These are phyloP conservation scores for Adoxophyes honmai DNA, from an alignment of 1,140 invertebrate genomes.

Conservation along the genomic window DNA sequence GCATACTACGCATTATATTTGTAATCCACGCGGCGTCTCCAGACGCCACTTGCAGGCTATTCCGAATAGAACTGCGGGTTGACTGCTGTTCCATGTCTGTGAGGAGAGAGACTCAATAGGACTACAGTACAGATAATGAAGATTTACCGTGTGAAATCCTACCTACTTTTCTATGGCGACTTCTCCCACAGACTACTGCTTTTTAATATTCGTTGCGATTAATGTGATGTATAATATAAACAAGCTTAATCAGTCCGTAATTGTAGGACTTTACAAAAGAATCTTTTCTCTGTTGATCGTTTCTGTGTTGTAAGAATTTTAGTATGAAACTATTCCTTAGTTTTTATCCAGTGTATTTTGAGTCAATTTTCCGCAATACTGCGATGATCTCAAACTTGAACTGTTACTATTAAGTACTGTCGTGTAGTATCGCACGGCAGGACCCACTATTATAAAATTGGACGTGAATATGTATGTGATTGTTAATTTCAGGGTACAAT, in stretches of 20 bases:
- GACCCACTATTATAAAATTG: conserved; percentile 22
- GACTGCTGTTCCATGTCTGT: no score
- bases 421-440: conserved; percentile 18
- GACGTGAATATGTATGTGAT: conserved; percentile 27
- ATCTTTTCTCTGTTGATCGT: conserved; percentile 43
- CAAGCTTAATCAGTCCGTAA: conserved; percentile 45
- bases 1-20: conserved; percentile 32
- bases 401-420: conserved; percentile 43
- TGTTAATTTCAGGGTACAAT: conserved; percentile 29
- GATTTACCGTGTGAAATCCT: no score
- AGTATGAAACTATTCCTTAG: conserved; percentile 37
- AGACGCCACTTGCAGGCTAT: not conserved
- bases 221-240: conserved; percentile 48
- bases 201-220: conserved; percentile 60
- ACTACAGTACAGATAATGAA: no score
- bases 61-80: no score
- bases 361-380: conserved; percentile 59
- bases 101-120: not conserved
- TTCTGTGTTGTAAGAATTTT: conserved; percentile 38
- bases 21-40: not conserved
- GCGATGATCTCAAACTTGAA: conserved; percentile 68
- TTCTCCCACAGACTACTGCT: conserved; percentile 26
- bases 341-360: conserved; percentile 49
- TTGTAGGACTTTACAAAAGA: conserved; percentile 48
- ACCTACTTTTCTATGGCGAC: no score